phyloP scores from a whole-genome alignment of 2,888 invertebrate species.

The Plemyria rubiginata region DNA sequence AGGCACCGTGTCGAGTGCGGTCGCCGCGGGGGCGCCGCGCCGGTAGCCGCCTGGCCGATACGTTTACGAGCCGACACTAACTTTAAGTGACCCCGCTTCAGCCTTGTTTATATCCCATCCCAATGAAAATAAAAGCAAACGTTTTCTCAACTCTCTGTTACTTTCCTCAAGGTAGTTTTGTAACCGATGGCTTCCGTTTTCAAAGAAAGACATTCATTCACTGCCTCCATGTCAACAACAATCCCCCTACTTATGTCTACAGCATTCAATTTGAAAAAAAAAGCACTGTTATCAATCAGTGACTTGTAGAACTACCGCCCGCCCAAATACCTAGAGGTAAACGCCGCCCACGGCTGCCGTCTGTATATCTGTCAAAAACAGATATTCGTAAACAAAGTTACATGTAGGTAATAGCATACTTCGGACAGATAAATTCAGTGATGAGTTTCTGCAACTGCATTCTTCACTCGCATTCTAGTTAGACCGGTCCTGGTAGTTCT shows the following conservation, averaged over 20 bases:
- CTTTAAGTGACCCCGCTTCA: slow-evolving; percentile 78
- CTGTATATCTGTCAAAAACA: slow-evolving; percentile 4
- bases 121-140: slow-evolving; percentile 73
- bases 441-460: slow-evolving; percentile 43
- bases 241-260: background rate
- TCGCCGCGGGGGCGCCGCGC: slow-evolving; percentile 77
- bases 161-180: slow-evolving; percentile 45
- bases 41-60: slow-evolving; percentile 72
- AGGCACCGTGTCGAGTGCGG: slow-evolving; percentile 82
- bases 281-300: slow-evolving; percentile 20
- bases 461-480: slow-evolving; percentile 36
- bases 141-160: slow-evolving; percentile 59
- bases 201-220: slow-evolving; percentile 36
- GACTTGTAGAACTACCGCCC: slow-evolving; percentile 17
- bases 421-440: slow-evolving; percentile 29
- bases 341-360: slow-evolving; percentile 10
- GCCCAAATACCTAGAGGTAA: slow-evolving; percentile 22
- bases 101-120: slow-evolving; percentile 75
- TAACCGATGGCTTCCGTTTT: slow-evolving; percentile 26
- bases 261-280: slow-evolving; percentile 2
- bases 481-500: slow-evolving; percentile 39
- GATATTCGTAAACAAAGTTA: background rate
- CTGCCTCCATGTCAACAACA: slow-evolving; percentile 2
- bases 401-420: slow-evolving; percentile 5
- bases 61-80: slow-evolving; percentile 83